Base-by-base conservation (phyloP, 2,888 invertebrate genomes). In the Synanthedon andrenaeformis region DNA sequence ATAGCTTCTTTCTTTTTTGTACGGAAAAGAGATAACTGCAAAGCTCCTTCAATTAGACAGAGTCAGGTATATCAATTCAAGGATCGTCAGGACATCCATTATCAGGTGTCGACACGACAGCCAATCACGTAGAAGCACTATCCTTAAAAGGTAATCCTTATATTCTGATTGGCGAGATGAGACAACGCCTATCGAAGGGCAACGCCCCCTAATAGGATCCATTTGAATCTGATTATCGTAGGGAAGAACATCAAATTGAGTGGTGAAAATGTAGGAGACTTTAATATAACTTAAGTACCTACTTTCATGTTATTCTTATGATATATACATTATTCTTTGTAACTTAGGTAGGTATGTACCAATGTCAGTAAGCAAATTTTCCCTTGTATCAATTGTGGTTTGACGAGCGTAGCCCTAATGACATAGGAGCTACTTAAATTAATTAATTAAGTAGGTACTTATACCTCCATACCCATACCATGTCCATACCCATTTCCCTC, bases 111-210 rank as follows among this genome's bases (percentile, higher is more conserved):
- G 62, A 60, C 57, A 57, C 51, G 61, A 58, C 58, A 54, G 62
- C 86, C 85, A 85, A 84, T 87, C 69, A 63, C 59, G 62, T 58
- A 51, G 51, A 53, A 59, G 60, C 62, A 58, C 72, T 83, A 79
- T 86, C 85, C 86, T 86, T 79, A 54, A 64, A 81, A 77, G 79
- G 74, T 70, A 69, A 84, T 84, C 80, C 82, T 82, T 71, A 65
- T 51, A 56, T 63, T 66, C 61, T 70, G 73, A 85, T 87, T 86
- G 86, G 86, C 59, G 55, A 70, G 58, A 58, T 64, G 56, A 84
- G 84, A 86, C 73, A 84, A 79, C 82, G 81, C 81, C 79, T 78
- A 63, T 35, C 8, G 42, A 42, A 60, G 60, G 66, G 70, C 58
- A 56, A 77, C 83, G 79, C 83, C 83, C 76, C 69, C 70, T 65